These are phyloP conservation scores for Mionectes macconnelli DNA, from an alignment of 2,113 vertebrate genomes.

Conservation along the genomic window DNA sequence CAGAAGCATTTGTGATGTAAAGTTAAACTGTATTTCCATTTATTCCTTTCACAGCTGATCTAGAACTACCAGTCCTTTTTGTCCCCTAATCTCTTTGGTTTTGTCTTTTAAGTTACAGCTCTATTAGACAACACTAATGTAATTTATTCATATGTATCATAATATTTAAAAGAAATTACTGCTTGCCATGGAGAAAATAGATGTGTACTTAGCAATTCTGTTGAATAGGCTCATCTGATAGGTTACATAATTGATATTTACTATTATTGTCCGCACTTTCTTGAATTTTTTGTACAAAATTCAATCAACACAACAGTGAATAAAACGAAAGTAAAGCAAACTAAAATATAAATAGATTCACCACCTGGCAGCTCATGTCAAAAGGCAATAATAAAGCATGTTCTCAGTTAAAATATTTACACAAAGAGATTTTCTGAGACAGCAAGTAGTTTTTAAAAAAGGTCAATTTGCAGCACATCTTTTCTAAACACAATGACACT, in stretches of 20 bases:
- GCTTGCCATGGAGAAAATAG: neutral
- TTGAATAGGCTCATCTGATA: neutral
- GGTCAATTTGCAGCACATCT: neutral
- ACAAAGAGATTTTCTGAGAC: neutral
- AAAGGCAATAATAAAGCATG: neutral
- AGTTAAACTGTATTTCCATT: neutral
- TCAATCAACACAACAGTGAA: neutral
- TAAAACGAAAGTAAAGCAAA: conserved; percentile 14
- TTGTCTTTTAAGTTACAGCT: conserved; percentile 2
- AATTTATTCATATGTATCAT: conserved; percentile 14
- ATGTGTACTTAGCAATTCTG: neutral
- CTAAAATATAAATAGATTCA: neutral
- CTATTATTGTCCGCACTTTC: neutral
- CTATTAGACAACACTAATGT: neutral
- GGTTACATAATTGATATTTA: conserved; percentile 15
- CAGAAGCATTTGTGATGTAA: neutral
- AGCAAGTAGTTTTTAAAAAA: neutral
- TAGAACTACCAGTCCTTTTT: neutral
- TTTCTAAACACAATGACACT: neutral
- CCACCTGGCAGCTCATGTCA: neutral
- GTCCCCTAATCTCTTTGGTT: neutral
- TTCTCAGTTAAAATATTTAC: conserved; percentile 46
- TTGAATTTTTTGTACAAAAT: conserved; percentile 16
- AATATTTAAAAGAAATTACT: conserved; percentile 18
- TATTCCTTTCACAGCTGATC: neutral